Evolutionary conservation across 2,113 vertebrate species (phyloP).

Genomic region (Isurus oxyrinchus): DNA sequence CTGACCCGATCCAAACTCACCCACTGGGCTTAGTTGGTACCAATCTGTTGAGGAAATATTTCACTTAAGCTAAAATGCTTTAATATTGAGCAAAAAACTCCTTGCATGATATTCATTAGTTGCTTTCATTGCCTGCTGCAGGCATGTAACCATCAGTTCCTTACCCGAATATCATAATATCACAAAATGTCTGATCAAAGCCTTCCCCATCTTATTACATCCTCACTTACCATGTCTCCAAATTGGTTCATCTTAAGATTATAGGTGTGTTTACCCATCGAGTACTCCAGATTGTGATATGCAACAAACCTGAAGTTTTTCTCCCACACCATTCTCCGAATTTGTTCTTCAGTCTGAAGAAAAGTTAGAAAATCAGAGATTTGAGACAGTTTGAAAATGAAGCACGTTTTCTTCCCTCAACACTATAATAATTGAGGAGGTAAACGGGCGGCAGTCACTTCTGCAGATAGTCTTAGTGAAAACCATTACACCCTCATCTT

Average conservation of each 20-base stretch:
- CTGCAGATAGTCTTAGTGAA: neutral
- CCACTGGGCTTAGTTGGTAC: neutral
- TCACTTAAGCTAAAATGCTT: neutral
- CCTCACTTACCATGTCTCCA: slow-evolving; percentile 48
- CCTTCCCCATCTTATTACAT: neutral
- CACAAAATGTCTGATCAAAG: neutral
- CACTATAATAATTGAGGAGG: neutral
- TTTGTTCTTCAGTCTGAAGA: slow-evolving; percentile 33
- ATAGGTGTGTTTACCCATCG: slow-evolving; percentile 41
- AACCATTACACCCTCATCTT: neutral
- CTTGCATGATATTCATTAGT: neutral
- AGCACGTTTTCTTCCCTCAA: neutral
- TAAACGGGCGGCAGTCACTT: neutral
- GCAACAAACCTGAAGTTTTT: slow-evolving; percentile 47
- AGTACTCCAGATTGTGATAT: slow-evolving; percentile 45
- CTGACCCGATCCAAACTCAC: neutral
- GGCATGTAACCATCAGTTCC: neutral
- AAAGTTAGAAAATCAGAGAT: neutral
- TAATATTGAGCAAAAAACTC: neutral
- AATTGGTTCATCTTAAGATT: slow-evolving; percentile 49
- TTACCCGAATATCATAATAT: no score
- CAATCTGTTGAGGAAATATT: neutral
- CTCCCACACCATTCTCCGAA: slow-evolving; percentile 46
- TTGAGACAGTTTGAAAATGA: neutral
- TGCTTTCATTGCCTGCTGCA: neutral